Evolutionary conservation across 1,140 invertebrate species (phyloP).

Genomic region (Drosophila virilis): DNA sequence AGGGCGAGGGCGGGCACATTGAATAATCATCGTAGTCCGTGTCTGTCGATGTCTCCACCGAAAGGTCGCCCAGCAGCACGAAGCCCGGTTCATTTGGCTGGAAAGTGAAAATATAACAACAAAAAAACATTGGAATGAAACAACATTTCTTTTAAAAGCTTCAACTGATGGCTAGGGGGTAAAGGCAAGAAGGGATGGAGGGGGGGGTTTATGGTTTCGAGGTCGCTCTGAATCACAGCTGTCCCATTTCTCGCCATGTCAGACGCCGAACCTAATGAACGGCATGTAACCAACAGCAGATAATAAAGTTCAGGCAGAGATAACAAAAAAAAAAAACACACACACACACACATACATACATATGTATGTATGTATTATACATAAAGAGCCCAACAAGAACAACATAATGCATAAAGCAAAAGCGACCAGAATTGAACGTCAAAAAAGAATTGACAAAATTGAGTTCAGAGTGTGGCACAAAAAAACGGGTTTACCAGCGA

Average conservation of each 20-base stretch:
- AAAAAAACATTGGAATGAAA: constrained; percentile 3
- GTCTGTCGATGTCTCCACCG: constrained; percentile 88
- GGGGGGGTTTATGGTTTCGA: neutral
- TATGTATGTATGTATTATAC: neutral
- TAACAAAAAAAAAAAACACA: constrained; percentile 32
- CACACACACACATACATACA: neutral
- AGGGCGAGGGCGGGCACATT: constrained; percentile 90
- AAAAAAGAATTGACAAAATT: constrained; percentile 80
- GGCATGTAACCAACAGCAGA: constrained; percentile 51
- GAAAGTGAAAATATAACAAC: constrained; percentile 18
- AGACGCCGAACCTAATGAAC: constrained; percentile 46
- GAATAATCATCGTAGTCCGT: constrained; percentile 86
- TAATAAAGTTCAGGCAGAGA: constrained; percentile 60
- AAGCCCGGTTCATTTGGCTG: constrained; percentile 90
- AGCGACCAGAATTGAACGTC: constrained; percentile 56
- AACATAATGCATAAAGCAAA: constrained; percentile 43
- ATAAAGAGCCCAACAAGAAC: constrained; percentile 40
- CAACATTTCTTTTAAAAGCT: neutral
- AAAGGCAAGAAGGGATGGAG: no score
- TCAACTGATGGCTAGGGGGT: neutral
- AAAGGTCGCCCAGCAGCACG: constrained; percentile 85
- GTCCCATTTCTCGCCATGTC: constrained; percentile 52
- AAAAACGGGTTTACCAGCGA: constrained; percentile 66
- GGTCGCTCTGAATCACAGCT: constrained; percentile 42
- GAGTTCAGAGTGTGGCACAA: constrained; percentile 58